Base-by-base conservation (phyloP, 2,888 invertebrate genomes). In the Cosmorhoe ocellata region DNA sequence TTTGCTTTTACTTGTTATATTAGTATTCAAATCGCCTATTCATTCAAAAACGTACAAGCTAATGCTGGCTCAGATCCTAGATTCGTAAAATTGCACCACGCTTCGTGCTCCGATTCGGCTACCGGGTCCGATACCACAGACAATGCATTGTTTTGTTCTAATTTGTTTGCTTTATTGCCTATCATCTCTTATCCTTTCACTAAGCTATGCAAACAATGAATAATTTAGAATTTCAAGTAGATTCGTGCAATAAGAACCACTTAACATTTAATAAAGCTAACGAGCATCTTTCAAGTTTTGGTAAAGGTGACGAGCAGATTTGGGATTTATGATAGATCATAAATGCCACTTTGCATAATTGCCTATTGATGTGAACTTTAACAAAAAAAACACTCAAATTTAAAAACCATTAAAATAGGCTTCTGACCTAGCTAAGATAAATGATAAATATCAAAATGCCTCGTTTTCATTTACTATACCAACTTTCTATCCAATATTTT, bases 91-190 rank as follows among this genome's bases (percentile, higher is more conserved):
- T 69, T 71, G 61, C 68, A 51, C 58, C 62, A 71, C 43, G 50
- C 53, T 53, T 70, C 67, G 67, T 69, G 67, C 50, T 51, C 32
- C 32, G 11, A 27, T 36, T 40, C 43, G 56, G 64, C 74, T 71
- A 70, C 72, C 75, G 71, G 72, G 74, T 73, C 67, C 61, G 65
- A 66, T 68, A 56, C 61, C 44, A 53, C 54, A 51, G 48, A 63
- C 67, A 68, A 66, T 64, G 56, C 68, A 57, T 59, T 66, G 60
- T 63, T 63, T 69, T 64, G 60, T 64, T 68, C 59, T 69, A 68
- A 72, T 72, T 56, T 72, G 64, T 71, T 64, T 57, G 48, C 52
- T 48, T 61, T 56, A 54, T 64, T 64, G 61, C 40, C 41, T 42
- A 45, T 49, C 66, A 67, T 71, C 64, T 64, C 61, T 64, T 56